Conservation (phyloP, 2,113 vertebrate genomes). For the Delphinus delphis region DNA sequence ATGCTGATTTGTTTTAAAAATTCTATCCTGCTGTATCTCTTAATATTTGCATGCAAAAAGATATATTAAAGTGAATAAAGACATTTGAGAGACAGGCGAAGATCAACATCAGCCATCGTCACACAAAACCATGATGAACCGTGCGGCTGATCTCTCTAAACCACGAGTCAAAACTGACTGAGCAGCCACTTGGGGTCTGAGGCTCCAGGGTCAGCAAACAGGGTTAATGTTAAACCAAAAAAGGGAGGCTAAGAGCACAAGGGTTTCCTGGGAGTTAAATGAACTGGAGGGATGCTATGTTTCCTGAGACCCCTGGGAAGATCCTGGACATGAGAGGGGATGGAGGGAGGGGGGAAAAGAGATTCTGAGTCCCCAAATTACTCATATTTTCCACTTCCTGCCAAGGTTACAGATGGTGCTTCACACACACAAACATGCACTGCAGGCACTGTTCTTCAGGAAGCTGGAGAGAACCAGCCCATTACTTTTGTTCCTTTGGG, state of each 20-base stretch:
- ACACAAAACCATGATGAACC: background rate
- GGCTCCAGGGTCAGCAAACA: background rate
- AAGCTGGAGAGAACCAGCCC: conserved; percentile 23
- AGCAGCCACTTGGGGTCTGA: background rate
- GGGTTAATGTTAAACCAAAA: background rate
- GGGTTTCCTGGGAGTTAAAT: background rate
- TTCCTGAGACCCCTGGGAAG: conserved; percentile 57
- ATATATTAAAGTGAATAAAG: background rate
- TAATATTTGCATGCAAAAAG: background rate
- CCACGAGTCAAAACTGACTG: background rate
- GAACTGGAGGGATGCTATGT: background rate
- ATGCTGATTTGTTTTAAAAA: background rate
- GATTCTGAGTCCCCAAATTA: background rate
- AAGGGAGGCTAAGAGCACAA: background rate
- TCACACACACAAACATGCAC: background rate
- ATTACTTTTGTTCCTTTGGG: background rate
- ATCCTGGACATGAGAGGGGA: background rate
- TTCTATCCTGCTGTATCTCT: background rate
- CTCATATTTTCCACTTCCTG: conserved; percentile 69
- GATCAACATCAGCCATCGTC: background rate
- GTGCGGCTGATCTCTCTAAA: background rate
- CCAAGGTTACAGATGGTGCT: conserved; percentile 21
- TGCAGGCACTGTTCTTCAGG: conserved; percentile 59
- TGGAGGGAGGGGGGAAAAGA: background rate
- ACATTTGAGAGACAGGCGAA: background rate